Base-by-base conservation (phyloP, 1,140 invertebrate species). In the Bombus sibiricus region DNA sequence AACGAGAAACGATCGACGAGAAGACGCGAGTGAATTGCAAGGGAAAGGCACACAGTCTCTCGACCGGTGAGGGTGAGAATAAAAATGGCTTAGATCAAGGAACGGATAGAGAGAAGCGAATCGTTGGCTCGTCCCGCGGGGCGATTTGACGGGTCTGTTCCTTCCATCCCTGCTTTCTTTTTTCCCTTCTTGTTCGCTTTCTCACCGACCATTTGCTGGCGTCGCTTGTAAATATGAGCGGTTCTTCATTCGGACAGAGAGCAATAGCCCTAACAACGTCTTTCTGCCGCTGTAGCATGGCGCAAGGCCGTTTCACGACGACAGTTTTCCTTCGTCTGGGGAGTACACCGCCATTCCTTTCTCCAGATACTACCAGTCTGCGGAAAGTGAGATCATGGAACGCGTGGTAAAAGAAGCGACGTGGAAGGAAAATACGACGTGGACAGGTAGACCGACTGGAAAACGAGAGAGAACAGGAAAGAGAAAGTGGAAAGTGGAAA, bases 181-280 rank as follows among this genome's bases (percentile, higher is more conserved):
- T 69, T 53, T 74, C 25, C 47, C 34, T 28, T 43, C n/a, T 18
- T 62, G 47, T 64, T 82, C 85, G 81, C 79, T 86, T 82, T 82
- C 86, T 87, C 79, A 81, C 83, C 86, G 88, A 81, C 90, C 90
- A 92, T 92, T 92, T 92, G 89, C 92, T 80, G 82, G 77, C 89
- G 92, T 92, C 92, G 90, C 87, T 93, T 91, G 92, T 93, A 93
- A 93, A 93, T 93, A 93, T 93, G 92, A 93, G 91, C 92, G 91
- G 92, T 93, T 85, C 92, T 93, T 93, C 92, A 91, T 93, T 91
- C 87, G 89, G 92, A 93, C 92, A 93, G 92, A 93, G 92, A 93
- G 87, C 90, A 89, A 93, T 93, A 92, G 92, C 91, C 87, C 92
- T 91, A 90, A 92, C 92, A 93, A 92, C 89, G 90, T 92, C 91